Base-by-base conservation (phyloP, 2,113 vertebrate genomes). In the Amphilophus citrinellus region DNA sequence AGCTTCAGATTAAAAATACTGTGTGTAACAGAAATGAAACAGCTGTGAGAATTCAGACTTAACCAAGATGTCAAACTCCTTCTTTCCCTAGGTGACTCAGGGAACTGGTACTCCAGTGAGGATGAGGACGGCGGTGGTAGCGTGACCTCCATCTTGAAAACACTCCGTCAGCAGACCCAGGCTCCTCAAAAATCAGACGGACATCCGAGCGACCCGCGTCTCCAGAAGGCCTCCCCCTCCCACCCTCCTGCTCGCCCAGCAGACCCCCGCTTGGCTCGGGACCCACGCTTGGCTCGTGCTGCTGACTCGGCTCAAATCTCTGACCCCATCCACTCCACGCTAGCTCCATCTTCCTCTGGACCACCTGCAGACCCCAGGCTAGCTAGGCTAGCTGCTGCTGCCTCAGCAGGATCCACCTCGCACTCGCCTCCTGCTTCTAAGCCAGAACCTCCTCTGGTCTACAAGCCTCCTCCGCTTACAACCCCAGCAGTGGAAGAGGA, bases 51-150 rank as follows among this genome's bases (percentile, higher is more conserved):
- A 13, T 56, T 73, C 17, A 66, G n/a, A 57, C 4, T 17, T 66
- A 8, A 68, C 24, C 22, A 14, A 30, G 32, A 63, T 30, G 2
- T 50, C 27, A 73, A 53, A 53, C 32, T 17, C 10, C 20, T 39
- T 63, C 35, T 84, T 10, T 83, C 60, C 47, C 6, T 17, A 99
- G 98, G 97, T 7, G 98, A 99, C 85, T 95, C 98, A 0, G 97
- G 97, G 5, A 98, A 97, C 92, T 99, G 98, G 98, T 99, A 99
- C 87, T 99, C 98, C 2, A 99, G 98, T 3, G 98, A 99, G 0
- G 98, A 99, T 37, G 98, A 99, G 1, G 98, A 99, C 0, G 97
- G 97, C 0, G 97, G 98, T 1, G 96, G 97, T n/a, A 99, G 98
- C 0, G 98, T 99, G 77, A 97, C 97, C 3, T 99, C 97, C 58